Conservation (phyloP, 2,113 vertebrate genomes). For the Lonchura striata region DNA sequence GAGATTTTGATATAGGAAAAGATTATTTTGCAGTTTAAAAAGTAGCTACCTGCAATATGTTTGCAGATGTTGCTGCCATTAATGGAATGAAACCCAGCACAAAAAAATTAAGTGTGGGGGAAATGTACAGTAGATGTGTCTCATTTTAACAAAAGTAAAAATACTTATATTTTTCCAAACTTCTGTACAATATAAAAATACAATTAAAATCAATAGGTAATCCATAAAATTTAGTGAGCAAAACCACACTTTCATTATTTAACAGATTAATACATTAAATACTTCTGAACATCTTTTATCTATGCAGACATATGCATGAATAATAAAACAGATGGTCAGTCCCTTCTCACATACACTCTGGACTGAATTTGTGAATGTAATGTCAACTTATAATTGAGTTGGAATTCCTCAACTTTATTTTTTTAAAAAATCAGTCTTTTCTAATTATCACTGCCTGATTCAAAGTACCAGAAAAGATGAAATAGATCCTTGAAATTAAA, state of each 20-base stretch:
- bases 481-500: background rate
- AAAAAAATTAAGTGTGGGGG: background rate
- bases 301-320: background rate
- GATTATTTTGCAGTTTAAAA: constrained; percentile 10
- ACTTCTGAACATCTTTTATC: background rate
- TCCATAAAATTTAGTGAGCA: background rate
- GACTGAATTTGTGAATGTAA: background rate
- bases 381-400: background rate
- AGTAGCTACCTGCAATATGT: background rate
- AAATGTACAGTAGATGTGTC: background rate
- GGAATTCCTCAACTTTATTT: background rate
- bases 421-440: background rate
- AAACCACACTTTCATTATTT: background rate
- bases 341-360: background rate
- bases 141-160: background rate
- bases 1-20: background rate
- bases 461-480: background rate
- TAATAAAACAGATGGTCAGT: constrained; percentile 21
- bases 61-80: constrained; percentile 26
- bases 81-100: background rate
- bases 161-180: background rate
- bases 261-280: background rate
- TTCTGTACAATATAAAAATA: background rate
- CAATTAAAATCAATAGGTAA: background rate
- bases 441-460: background rate